A percentile compares a stretch with the other conserved stretches of the same genome.
phyloP scores from a whole-genome alignment of 1,140 invertebrate species.

The Uloborus diversus region DNA sequence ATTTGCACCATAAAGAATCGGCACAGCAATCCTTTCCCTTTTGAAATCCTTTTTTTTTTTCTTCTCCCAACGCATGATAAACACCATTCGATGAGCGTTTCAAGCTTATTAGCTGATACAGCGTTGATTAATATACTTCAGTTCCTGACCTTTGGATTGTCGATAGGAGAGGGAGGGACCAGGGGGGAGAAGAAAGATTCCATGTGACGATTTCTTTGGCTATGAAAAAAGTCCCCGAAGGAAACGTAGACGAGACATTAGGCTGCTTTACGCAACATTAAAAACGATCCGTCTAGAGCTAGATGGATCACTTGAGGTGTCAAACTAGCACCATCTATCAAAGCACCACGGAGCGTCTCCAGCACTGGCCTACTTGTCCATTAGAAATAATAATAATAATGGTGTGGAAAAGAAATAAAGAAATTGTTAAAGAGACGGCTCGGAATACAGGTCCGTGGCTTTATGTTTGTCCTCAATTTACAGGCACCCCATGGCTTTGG shows the following conservation, averaged over 20 bases:
- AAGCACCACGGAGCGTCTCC: constrained; percentile 14
- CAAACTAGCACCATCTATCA: constrained; percentile 49
- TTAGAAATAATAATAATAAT: constrained; percentile 50
- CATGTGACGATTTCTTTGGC: not conserved
- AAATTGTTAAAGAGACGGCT: not conserved
- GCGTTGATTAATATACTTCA: constrained; percentile 36
- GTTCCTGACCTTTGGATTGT: constrained; percentile 22
- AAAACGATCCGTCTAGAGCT: constrained; percentile 29
- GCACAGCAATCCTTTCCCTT: not conserved
- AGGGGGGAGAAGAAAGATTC: not conserved
- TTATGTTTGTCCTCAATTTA: constrained; percentile 56
- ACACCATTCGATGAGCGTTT: constrained; percentile 36
- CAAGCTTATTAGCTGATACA: constrained; percentile 20
- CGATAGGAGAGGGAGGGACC: not conserved
- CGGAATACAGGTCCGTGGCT: constrained; percentile 34
- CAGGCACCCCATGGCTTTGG: constrained; percentile 13
- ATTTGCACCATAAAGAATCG: not conserved
- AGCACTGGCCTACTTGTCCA: constrained; percentile 30
- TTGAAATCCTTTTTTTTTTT: not conserved
- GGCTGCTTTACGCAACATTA: constrained; percentile 5
- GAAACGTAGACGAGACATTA: not conserved
- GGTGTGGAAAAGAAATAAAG: too few relatives aligned
- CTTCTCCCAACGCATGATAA: constrained; percentile 28
- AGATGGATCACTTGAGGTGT: constrained; percentile 54
- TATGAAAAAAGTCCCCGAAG: too few relatives aligned